Evolutionary conservation across 30 jellyfish, hydroid and myxozoan species (phyloP).

Genomic region (Morbakka virulenta): DNA sequence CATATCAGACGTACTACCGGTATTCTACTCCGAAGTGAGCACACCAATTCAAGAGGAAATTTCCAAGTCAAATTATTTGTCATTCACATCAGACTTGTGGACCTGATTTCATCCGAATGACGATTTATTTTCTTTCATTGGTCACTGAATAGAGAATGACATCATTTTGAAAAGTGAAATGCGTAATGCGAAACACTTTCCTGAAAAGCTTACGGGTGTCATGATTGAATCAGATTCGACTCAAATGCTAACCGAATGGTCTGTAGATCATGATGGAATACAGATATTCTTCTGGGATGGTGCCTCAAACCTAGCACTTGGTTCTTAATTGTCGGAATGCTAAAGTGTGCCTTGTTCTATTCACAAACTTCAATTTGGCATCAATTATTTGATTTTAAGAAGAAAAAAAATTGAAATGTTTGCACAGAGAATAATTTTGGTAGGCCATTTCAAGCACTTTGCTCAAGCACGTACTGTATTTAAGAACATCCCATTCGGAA

Average conservation of each 20-base stretch:
- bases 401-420: background rate
- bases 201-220: background rate
- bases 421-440: constrained; percentile 5
- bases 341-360: constrained; percentile 26
- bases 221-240: background rate
- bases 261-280: background rate
- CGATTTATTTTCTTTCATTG: constrained; percentile 19
- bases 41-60: too few species aligned
- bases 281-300: constrained; percentile 22
- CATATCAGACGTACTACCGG: too few species aligned
- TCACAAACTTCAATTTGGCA: constrained; percentile 27
- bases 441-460: constrained; percentile 43
- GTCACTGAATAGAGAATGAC: constrained; percentile 20
- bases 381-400: background rate
- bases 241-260: constrained; percentile 13
- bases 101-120: constrained; percentile 28
- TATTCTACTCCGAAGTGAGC: too few species aligned
- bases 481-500: constrained; percentile 27
- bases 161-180: constrained; percentile 1
- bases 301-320: constrained; percentile 18
- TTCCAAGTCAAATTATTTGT: too few species aligned
- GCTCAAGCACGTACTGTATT: too few species aligned
- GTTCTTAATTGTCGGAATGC: background rate
- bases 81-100: too few species aligned
- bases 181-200: constrained; percentile 3